Base-by-base conservation (phyloP, 2,888 invertebrate genomes). In the Ophion ellenae region DNA sequence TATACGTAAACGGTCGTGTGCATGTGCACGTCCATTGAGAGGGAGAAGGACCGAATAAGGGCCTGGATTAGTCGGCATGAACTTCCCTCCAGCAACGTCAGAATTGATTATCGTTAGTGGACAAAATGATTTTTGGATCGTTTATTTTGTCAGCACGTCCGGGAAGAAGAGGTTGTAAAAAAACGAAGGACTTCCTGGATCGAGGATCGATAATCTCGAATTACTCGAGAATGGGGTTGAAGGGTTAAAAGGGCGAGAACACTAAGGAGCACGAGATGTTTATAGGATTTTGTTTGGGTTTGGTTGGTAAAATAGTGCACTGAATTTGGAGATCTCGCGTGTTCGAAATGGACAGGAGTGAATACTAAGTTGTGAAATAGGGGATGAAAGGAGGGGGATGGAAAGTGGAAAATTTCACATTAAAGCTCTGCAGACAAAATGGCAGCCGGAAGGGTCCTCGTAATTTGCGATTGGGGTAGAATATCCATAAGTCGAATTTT, bases 41-140 rank as follows among this genome's bases (percentile, higher is more conserved):
- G 32, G 0, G 32, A 32, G 32, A 32, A 4, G 32, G 32, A 11
- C 11, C 1, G 66, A 66, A 66, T 36, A 40, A 66, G 36, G 11
- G 36, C 66, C 20, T 1, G 20, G 32, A 59, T 11, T 11, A n/a
- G 20, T 59, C 7, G 1, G 28, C 57, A 20, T 36, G 20, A n/a
- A n/a, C n/a, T 14, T 32, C 32, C 17, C 6, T n/a, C 1, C 61
- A 11, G 20, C 36, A 17, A 10, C 45, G 81, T 85, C 84, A 77
- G 78, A 81, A 20, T 74, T 61, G 24, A 77, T 84, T 67, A 63
- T 47, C 36, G 79, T 69, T 53, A 45, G n/a, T 47, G 66, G 17
- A 20, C 47, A 3, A 77, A 64, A 73, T 73, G 11, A 71, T 66
- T 69, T 83, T 74, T 45, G 6, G 17, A 1, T 9, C 40, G 57